Evolutionary conservation across 2,888 invertebrate species (phyloP).

Genomic region (Fragum sueziense): DNA sequence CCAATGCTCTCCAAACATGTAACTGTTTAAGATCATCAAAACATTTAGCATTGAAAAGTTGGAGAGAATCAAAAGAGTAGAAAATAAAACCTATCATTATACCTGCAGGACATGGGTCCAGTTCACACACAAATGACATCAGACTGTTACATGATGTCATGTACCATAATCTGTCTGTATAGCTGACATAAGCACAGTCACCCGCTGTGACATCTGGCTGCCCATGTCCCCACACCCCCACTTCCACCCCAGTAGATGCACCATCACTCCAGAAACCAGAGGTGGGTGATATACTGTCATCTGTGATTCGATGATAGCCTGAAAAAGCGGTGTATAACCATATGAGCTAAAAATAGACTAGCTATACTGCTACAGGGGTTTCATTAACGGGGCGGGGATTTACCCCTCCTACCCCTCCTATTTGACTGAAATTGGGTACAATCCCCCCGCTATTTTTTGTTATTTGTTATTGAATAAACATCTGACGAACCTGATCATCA

Average conservation of each 20-base stretch:
- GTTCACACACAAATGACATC: constrained; percentile 65
- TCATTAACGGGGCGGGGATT: too few species aligned
- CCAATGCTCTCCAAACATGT: neutral
- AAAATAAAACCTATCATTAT: neutral
- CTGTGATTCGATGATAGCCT: neutral
- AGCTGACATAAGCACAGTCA: constrained; percentile 53
- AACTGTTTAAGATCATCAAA: too few species aligned
- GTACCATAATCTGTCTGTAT: constrained; percentile 53
- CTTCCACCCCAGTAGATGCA: constrained; percentile 52
- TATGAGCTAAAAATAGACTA: too few species aligned
- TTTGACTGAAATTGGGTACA: too few species aligned
- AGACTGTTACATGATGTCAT: constrained; percentile 61
- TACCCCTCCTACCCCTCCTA: too few species aligned
- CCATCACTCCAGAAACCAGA: constrained; percentile 66
- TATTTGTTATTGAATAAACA: too few species aligned
- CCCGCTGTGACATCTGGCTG: constrained; percentile 60
- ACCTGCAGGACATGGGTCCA: constrained; percentile 68
- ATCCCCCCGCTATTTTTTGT: too few species aligned
- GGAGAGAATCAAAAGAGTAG: too few species aligned
- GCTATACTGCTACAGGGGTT: too few species aligned
- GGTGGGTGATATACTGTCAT: neutral
- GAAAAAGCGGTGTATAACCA: too few species aligned
- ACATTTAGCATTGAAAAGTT: too few species aligned
- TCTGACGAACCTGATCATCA: too few species aligned
- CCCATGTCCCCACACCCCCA: constrained; percentile 67